Conservation (phyloP, 2,797 vertebrate genomes). For the Brachyrhaphis roseni region DNA sequence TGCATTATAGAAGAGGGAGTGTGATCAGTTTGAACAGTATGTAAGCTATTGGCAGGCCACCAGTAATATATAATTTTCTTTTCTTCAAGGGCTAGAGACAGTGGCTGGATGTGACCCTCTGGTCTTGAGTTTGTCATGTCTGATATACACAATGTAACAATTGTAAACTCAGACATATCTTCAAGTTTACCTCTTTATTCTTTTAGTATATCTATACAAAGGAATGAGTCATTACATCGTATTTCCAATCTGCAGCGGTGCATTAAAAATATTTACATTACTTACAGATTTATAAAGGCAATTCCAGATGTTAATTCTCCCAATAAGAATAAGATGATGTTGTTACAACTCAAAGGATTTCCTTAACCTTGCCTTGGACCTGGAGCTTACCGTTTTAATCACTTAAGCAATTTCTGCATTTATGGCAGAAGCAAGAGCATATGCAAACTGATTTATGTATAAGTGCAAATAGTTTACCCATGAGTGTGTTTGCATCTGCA, state of each 20-base stretch:
- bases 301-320: background rate
- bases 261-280: background rate
- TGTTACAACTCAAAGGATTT: background rate
- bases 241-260: background rate
- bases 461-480: background rate
- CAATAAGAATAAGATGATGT: background rate
- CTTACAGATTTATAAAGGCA: background rate
- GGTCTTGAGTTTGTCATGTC: background rate
- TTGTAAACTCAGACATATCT: background rate
- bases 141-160: background rate
- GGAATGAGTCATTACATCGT: background rate
- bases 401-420: background rate
- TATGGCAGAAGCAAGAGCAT: background rate
- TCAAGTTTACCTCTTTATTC: background rate
- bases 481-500: background rate
- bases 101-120: background rate
- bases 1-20: background rate
- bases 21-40: background rate
- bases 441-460: background rate
- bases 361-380: background rate
- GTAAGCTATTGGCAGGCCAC: background rate
- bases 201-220: background rate
- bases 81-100: background rate
- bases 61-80: background rate
- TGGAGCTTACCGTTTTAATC: background rate